Evolutionary conservation across 2,797 vertebrate species (phyloP).

Genomic region (Tangara arthus): DNA sequence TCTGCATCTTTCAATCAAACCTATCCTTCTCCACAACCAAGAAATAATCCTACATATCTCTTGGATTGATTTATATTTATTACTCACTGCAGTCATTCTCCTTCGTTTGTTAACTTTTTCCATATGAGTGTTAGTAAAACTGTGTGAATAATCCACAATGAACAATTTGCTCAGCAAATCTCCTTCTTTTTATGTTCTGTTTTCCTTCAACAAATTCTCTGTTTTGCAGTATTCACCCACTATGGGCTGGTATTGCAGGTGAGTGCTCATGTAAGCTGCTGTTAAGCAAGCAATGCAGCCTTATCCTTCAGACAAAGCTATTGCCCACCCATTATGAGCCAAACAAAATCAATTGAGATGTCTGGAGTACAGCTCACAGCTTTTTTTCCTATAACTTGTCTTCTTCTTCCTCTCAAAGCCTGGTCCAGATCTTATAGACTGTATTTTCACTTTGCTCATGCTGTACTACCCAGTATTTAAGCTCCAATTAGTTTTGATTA

Average conservation of each 20-base stretch:
- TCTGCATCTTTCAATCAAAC: not conserved
- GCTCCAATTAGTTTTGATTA: not conserved
- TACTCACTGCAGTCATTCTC: not conserved
- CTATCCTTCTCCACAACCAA: not conserved
- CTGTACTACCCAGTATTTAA: not conserved
- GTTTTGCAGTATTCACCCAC: not conserved
- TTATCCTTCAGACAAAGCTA: not conserved
- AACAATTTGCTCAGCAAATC: not conserved
- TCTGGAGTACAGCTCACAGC: not conserved
- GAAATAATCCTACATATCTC: not conserved
- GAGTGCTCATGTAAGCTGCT: not conserved
- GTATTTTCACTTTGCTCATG: not conserved
- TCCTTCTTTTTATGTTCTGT: not conserved
- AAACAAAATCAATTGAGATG: not conserved
- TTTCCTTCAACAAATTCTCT: not conserved
- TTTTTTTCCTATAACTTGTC: not conserved
- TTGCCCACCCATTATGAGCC: not conserved
- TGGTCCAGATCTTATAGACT: not conserved
- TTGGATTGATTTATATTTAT: slow-evolving; percentile 9
- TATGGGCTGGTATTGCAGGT: not conserved
- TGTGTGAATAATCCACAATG: not conserved
- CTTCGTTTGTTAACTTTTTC: slow-evolving; percentile 21
- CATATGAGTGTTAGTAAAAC: slow-evolving; percentile 25
- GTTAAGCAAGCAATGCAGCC: not conserved
- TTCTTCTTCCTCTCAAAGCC: not conserved